phyloP scores from a whole-genome alignment of 2,888 invertebrate genomes.

The Melanophora roralis region DNA sequence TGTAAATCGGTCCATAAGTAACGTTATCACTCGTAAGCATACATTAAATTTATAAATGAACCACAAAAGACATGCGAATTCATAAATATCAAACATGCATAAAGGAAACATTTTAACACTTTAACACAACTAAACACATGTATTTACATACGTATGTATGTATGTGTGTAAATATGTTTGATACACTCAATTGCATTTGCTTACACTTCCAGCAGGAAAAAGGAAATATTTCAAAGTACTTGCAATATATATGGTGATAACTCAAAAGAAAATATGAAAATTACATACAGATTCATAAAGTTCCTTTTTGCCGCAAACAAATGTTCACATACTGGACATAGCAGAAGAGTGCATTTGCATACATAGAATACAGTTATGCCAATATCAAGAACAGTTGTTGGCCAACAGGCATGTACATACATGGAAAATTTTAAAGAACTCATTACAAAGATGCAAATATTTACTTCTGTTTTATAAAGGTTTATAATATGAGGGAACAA shows the following conservation, averaged over 20 bases:
- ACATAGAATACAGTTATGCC: slow-evolving; percentile 1
- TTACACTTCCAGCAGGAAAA: background rate
- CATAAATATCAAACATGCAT: slow-evolving; percentile 60
- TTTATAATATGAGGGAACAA: background rate
- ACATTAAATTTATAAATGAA: slow-evolving; percentile 62
- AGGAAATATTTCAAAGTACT: slow-evolving; percentile 14
- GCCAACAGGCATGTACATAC: background rate
- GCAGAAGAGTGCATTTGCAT: slow-evolving; percentile 5
- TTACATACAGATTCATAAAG: background rate
- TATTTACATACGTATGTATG: background rate
- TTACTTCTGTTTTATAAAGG: slow-evolving; percentile 35
- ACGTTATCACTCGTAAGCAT: slow-evolving; percentile 52
- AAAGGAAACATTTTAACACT: slow-evolving; percentile 23
- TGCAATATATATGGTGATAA: slow-evolving; percentile 15
- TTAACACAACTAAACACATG: background rate
- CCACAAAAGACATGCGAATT: slow-evolving; percentile 63
- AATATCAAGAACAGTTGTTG: background rate
- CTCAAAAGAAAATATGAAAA: slow-evolving; percentile 13
- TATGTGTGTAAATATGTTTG: background rate
- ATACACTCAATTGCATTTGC: background rate
- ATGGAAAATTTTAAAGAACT: slow-evolving; percentile 37
- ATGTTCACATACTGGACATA: slow-evolving; percentile 44
- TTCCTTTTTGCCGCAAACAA: slow-evolving; percentile 3
- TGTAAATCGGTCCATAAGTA: slow-evolving; percentile 8
- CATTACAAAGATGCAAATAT: slow-evolving; percentile 59